phyloP scores from a whole-genome alignment of 2,113 vertebrate genomes.

The Jaculus jaculus region DNA sequence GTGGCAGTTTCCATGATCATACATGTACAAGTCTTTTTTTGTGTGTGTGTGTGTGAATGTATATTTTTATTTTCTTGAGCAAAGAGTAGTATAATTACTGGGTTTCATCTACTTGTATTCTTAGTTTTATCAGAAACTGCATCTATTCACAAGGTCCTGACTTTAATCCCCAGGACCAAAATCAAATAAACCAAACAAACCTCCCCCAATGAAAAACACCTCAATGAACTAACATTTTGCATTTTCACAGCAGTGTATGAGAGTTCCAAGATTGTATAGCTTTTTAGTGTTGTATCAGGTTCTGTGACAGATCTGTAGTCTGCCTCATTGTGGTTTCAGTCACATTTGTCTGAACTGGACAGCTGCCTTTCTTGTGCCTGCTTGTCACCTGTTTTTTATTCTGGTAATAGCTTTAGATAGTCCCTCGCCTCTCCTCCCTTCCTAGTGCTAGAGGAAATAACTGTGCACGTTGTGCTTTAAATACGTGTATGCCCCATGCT shows the following conservation, averaged over 20 bases:
- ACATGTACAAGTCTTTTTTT: background rate
- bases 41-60: background rate
- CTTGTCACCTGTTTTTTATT: background rate
- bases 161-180: background rate
- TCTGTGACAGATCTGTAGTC: background rate
- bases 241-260: background rate
- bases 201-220: background rate
- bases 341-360: background rate
- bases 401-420: background rate
- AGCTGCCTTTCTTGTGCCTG: background rate
- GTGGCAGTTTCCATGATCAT: background rate
- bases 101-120: background rate
- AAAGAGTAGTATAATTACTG: background rate
- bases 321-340: background rate
- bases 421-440: background rate
- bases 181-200: background rate
- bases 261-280: no score
- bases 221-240: background rate
- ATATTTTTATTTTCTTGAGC: background rate
- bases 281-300: no score
- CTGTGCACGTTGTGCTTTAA: no score
- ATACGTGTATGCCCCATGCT: no score
- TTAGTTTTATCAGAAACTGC: background rate
- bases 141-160: background rate
- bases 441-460: background rate